A percentile compares a stretch with the other conserved stretches of the same genome.
phyloP scores from a whole-genome alignment of 2,888 invertebrate species.

The Theristus sp. region DNA sequence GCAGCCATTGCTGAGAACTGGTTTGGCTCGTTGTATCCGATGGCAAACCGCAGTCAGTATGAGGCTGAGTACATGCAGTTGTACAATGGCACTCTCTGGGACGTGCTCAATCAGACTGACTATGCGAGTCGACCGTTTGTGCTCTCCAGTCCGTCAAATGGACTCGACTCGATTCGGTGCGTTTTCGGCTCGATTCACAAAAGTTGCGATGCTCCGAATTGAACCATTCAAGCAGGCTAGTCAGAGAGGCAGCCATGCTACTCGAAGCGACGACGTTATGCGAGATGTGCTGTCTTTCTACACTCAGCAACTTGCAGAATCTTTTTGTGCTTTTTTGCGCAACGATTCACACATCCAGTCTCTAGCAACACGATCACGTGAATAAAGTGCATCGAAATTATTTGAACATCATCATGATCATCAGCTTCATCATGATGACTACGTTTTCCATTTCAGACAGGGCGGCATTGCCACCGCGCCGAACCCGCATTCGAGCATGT shows the following conservation, averaged over 20 bases:
- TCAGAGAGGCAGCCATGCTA: too few species aligned
- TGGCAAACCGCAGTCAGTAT: not conserved
- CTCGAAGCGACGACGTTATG: too few species aligned
- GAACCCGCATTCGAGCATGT: slow-evolving; percentile 56
- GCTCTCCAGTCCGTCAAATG: slow-evolving; percentile 80
- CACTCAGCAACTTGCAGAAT: too few species aligned
- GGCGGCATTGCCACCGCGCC: slow-evolving; percentile 47
- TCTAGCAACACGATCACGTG: too few species aligned
- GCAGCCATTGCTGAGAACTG: slow-evolving; percentile 45
- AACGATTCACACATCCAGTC: too few species aligned
- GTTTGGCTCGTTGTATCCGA: not conserved
- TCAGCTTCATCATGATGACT: too few species aligned
- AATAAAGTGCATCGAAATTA: too few species aligned
- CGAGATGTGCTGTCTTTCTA: too few species aligned
- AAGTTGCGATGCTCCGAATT: too few species aligned
- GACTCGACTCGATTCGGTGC: slow-evolving; percentile 36
- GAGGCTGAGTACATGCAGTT: slow-evolving; percentile 38
- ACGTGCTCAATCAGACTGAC: slow-evolving; percentile 45
- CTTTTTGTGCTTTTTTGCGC: too few species aligned
- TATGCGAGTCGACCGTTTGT: slow-evolving; percentile 46
- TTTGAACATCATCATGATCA: too few species aligned
- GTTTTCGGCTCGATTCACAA: not conserved
- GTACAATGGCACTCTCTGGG: slow-evolving; percentile 56
- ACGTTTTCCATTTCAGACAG: slow-evolving; percentile 36
- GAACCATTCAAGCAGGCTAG: too few species aligned